Evolutionary conservation across 2,113 vertebrate species (phyloP).

Genomic region (Bujurquina vittata): DNA sequence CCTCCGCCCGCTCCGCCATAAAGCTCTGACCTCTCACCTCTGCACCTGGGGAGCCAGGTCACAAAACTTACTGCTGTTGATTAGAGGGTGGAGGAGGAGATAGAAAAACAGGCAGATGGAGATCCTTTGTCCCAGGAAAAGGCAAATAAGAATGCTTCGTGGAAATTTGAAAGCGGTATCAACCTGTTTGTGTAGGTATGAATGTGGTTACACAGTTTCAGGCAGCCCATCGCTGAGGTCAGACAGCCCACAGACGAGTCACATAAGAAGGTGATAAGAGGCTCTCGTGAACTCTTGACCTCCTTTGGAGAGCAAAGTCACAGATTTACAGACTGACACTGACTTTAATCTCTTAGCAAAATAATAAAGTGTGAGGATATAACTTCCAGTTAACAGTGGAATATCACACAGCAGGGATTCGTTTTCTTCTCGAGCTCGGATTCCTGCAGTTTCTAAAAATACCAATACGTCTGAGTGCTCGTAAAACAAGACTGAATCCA

Average conservation of each 20-base stretch:
- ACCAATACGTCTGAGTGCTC: constrained; percentile 34
- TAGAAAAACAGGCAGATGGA: not conserved
- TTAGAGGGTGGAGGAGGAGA: constrained; percentile 18
- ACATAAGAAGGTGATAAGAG: constrained; percentile 1
- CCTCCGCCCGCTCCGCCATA: constrained; percentile 58
- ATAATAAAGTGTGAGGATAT: not conserved
- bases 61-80: constrained; percentile 47
- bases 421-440: constrained; percentile 11
- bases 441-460: constrained; percentile 51
- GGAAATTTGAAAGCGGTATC: not conserved
- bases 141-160: not conserved
- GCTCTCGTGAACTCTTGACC: constrained; percentile 14
- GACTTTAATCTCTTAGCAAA: constrained; percentile 17
- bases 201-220: not conserved
- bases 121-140: not conserved
- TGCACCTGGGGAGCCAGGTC: constrained; percentile 74
- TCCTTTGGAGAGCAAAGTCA: constrained; percentile 23
- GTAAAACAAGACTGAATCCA: constrained; percentile 10
- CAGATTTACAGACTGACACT: constrained; percentile 24
- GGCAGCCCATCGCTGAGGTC: not conserved
- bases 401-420: constrained; percentile 32
- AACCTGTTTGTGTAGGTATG: not conserved
- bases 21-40: constrained; percentile 70
- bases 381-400: not conserved
- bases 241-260: not conserved